phyloP scores from a whole-genome alignment of 2,113 vertebrate species.

The Smithornis capensis region DNA sequence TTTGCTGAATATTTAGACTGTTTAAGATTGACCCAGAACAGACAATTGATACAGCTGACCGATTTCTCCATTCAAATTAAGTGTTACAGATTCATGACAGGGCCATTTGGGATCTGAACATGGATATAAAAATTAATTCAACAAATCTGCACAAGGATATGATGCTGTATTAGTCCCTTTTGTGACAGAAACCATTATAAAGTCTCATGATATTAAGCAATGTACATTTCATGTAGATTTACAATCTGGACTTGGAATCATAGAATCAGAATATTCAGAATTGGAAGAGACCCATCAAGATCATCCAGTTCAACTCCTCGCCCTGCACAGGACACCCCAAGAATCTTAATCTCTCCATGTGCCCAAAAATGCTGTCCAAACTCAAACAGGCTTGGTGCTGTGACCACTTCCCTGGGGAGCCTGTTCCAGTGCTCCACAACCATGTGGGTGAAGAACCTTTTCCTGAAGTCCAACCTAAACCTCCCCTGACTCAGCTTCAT shows the following conservation, averaged over 20 bases:
- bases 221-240: background rate
- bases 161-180: background rate
- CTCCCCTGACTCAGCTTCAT: background rate
- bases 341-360: background rate
- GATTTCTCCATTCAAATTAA: background rate
- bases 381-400: background rate
- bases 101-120: background rate
- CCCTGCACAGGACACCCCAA: too few species aligned
- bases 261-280: background rate
- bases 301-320: background rate
- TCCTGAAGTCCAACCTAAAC: background rate
- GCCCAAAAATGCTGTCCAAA: background rate
- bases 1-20: background rate
- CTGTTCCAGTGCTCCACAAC: background rate
- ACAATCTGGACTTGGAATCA: background rate
- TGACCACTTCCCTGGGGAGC: background rate
- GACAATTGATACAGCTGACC: background rate
- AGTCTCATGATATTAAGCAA: background rate
- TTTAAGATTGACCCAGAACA: background rate
- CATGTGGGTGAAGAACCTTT: background rate
- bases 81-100: background rate
- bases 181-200: background rate
- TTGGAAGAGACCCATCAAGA: background rate
- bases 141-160: background rate
- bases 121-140: background rate